phyloP scores from a whole-genome alignment of 2,888 invertebrate species.

The Parthenolecanium corni region DNA sequence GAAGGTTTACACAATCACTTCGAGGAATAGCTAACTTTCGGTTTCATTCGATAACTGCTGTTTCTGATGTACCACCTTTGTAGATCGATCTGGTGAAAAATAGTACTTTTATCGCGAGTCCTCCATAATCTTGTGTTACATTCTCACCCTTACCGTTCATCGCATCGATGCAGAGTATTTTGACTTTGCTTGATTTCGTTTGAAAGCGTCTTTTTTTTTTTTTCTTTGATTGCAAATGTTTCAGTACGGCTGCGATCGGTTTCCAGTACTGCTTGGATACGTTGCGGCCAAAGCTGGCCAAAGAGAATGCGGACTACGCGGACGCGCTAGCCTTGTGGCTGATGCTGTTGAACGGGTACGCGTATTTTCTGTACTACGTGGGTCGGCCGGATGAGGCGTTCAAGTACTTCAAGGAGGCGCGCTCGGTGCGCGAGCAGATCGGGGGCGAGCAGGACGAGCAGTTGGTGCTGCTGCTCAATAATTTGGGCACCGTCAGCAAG shows the following conservation, averaged over 20 bases:
- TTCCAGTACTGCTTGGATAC: slow-evolving; percentile 71
- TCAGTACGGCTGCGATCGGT: slow-evolving; percentile 63
- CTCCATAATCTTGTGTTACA: too few species aligned
- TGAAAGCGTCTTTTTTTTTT: too few species aligned
- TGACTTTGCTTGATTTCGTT: too few species aligned
- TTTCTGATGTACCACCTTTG: too few species aligned
- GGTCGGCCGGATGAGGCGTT: slow-evolving; percentile 3
- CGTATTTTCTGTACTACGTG: slow-evolving; percentile 9
- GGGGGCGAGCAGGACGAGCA: slow-evolving; percentile 59
- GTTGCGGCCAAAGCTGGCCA: slow-evolving; percentile 44
- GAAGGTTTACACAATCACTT: too few species aligned
- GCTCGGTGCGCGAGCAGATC: slow-evolving; percentile 52
- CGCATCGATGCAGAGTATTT: too few species aligned
- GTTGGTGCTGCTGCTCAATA: slow-evolving; percentile 69
- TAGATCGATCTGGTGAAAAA: too few species aligned
- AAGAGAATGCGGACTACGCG: slow-evolving; percentile 22
- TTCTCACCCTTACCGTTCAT: too few species aligned
- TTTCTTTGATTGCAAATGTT: slow-evolving; percentile 28
- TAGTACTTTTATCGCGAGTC: too few species aligned
- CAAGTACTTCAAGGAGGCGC: slow-evolving; percentile 43
- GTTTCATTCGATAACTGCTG: too few species aligned
- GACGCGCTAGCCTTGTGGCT: slow-evolving; percentile 18
- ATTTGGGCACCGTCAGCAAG: slow-evolving; percentile 43
- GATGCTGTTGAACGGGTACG: slow-evolving; percentile 3
- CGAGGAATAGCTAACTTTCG: too few species aligned